Evolutionary conservation across 2,113 vertebrate genomes (phyloP).

Genomic region (Mustela nigripes): DNA sequence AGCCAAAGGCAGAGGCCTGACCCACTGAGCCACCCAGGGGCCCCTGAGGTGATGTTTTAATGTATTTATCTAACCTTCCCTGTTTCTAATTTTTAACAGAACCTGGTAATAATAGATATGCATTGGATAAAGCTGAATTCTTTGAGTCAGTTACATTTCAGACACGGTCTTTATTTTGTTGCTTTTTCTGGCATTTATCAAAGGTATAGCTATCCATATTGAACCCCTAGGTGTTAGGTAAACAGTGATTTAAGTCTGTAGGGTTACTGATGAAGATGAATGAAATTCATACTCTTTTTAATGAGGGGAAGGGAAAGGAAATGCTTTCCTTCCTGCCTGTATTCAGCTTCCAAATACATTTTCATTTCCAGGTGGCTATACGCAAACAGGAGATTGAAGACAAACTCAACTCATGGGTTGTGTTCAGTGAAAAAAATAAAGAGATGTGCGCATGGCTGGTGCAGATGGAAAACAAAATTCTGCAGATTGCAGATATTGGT

Average conservation of each 20-base stretch:
- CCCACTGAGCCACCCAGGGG: no score
- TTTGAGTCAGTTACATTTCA: neutral
- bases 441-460: conserved; percentile 96
- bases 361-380: conserved; percentile 90
- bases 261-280: neutral
- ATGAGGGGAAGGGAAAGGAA: neutral
- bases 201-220: neutral
- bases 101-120: neutral
- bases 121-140: neutral
- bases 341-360: conserved; percentile 23
- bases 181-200: neutral
- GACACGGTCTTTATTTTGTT: neutral
- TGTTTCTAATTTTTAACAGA: conserved; percentile 22
- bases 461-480: conserved; percentile 96
- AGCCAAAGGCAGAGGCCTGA: no score
- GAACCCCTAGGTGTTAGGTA: neutral
- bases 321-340: neutral
- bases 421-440: conserved; percentile 96
- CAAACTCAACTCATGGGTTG: conserved; percentile 94
- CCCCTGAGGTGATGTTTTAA: neutral
- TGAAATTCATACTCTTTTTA: neutral
- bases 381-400: conserved; percentile 95
- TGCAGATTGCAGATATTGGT: conserved; percentile 93
- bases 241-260: neutral
- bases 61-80: neutral